Percentiles rank a stretch among this genome's conserved stretches.
phyloP scores from a whole-genome alignment of 1,140 invertebrate species.

The Cylas formicarius region DNA sequence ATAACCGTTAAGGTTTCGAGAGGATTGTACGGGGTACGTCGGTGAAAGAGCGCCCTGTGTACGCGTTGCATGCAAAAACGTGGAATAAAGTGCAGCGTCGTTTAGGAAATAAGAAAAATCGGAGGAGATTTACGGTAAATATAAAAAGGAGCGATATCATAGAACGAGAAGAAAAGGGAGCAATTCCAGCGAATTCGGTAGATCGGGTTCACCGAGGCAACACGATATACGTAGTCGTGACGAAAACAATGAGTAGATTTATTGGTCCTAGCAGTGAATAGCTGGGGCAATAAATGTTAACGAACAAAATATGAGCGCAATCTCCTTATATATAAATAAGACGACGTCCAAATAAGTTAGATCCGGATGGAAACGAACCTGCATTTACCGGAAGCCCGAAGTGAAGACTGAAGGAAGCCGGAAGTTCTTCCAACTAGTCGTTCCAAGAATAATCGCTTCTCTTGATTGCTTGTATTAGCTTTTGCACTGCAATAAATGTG shows the following conservation, averaged over 20 bases:
- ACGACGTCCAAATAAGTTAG: conserved; percentile 27
- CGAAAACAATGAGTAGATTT: conserved; percentile 20
- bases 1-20: too few relatives aligned
- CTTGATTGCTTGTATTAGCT: conserved; percentile 29
- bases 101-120: too few relatives aligned
- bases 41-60: too few relatives aligned
- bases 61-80: too few relatives aligned
- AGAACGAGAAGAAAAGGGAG: too few relatives aligned
- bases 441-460: conserved; percentile 26
- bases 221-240: conserved; percentile 6
- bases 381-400: conserved; percentile 29
- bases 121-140: too few relatives aligned
- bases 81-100: too few relatives aligned
- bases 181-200: too few relatives aligned
- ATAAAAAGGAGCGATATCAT: too few relatives aligned
- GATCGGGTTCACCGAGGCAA: too few relatives aligned
- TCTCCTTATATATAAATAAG: conserved; percentile 29
- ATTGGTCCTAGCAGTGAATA: conserved; percentile 21
- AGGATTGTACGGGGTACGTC: too few relatives aligned
- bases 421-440: conserved; percentile 30
- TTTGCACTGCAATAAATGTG: conserved; percentile 21
- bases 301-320: conserved; percentile 28
- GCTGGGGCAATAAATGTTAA: conserved; percentile 16
- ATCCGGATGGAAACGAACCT: conserved; percentile 29
- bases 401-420: conserved; percentile 32